Percentiles rank a stretch among this genome's conserved stretches.
Conservation (phyloP, 2,113 vertebrate genomes). For the Anolis carolinensis region DNA sequence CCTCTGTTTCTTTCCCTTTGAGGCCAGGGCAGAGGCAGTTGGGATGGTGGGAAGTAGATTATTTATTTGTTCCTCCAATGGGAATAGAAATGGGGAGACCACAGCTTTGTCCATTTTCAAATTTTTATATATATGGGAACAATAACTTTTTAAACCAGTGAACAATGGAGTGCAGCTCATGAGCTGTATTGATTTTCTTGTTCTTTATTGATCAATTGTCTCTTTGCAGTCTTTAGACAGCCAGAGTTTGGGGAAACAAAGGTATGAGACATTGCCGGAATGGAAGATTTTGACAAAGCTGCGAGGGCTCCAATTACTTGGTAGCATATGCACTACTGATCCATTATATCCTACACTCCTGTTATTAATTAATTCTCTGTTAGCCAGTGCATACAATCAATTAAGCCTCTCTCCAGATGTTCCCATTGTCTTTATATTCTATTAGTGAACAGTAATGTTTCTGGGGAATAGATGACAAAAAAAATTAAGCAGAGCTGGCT, state of each 20-base stretch:
- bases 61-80: slow-evolving; percentile 10
- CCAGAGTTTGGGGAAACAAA: slow-evolving; percentile 24
- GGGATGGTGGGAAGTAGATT: background rate
- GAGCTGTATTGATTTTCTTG: slow-evolving; percentile 10
- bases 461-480: background rate
- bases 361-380: slow-evolving; percentile 60
- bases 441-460: slow-evolving; percentile 50
- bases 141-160: background rate
- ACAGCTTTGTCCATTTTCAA: background rate
- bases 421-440: slow-evolving; percentile 33
- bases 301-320: slow-evolving; percentile 52
- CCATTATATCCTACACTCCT: slow-evolving; percentile 46
- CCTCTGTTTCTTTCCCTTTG: no score
- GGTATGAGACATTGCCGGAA: slow-evolving; percentile 56
- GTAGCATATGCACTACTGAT: slow-evolving; percentile 58
- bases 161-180: background rate
- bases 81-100: background rate
- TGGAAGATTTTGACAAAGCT: slow-evolving; percentile 44
- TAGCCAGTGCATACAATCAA: slow-evolving; percentile 45
- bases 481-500: slow-evolving; percentile 39
- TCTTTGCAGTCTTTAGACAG: slow-evolving; percentile 32
- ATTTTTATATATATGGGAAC: slow-evolving; percentile 10
- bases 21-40: no score
- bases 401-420: slow-evolving; percentile 48
- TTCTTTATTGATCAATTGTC: slow-evolving; percentile 17